Percentiles rank a stretch among this genome's conserved stretches.
Evolutionary conservation across 2,888 invertebrate species (phyloP).

Genomic region (Drosophila longiperda): DNA sequence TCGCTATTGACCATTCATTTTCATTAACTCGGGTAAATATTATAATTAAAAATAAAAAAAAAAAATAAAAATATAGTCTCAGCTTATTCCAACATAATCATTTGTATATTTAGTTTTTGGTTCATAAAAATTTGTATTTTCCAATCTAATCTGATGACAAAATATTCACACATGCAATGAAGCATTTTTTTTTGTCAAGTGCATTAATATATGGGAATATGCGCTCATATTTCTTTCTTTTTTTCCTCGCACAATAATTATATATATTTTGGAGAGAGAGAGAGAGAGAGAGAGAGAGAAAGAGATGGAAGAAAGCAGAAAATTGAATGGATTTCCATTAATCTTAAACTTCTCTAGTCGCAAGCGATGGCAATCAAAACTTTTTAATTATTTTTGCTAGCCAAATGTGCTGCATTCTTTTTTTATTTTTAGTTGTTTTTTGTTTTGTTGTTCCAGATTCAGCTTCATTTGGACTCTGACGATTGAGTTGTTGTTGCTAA

Average conservation of each 20-base stretch:
- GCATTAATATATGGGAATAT: neutral
- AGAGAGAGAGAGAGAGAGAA: neutral
- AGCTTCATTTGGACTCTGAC: slow-evolving; percentile 15
- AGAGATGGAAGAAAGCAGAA: neutral
- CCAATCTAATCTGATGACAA: neutral
- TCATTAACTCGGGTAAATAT: neutral
- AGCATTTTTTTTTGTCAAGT: neutral
- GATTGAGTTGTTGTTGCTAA: slow-evolving; percentile 16
- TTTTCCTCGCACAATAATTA: neutral
- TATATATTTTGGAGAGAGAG: neutral
- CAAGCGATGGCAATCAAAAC: slow-evolving; percentile 61
- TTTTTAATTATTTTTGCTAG: slow-evolving; percentile 66
- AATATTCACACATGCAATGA: neutral
- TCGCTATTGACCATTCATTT: neutral
- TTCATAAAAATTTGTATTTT: neutral
- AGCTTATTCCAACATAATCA: neutral
- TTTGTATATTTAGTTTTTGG: neutral
- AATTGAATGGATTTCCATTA: slow-evolving; percentile 41
- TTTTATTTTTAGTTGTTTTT: slow-evolving; percentile 1
- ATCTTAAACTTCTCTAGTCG: slow-evolving; percentile 45
- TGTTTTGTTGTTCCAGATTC: slow-evolving; percentile 5
- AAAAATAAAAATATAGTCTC: neutral
- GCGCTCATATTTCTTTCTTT: neutral
- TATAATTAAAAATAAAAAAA: neutral
- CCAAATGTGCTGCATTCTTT: slow-evolving; percentile 40